Conservation (phyloP, 1,140 invertebrate species). For the Nephila pilipes region DNA sequence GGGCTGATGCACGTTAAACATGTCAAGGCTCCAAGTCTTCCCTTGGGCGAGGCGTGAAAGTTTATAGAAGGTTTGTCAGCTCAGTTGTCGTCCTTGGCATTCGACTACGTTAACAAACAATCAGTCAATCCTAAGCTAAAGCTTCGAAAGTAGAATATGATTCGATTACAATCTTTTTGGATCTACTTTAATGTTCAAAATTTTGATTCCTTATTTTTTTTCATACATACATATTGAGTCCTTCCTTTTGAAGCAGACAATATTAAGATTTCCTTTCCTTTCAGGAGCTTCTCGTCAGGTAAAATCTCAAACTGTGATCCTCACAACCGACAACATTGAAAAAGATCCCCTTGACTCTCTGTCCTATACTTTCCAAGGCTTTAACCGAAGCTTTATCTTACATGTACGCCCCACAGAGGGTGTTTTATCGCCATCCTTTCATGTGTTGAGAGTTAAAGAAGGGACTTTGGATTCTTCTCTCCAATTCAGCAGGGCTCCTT, state of each 20-base stretch:
- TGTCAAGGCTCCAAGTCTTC: too few species aligned
- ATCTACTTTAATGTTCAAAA: too few species aligned
- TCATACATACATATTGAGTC: too few species aligned
- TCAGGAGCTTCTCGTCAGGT: constrained; percentile 44
- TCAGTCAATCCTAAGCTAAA: too few species aligned
- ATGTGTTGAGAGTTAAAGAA: constrained; percentile 23
- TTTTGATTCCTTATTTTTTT: neutral
- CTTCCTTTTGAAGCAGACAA: neutral
- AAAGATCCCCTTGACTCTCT: neutral
- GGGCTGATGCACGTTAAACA: too few species aligned
- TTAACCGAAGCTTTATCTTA: constrained; percentile 46
- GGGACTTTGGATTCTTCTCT: constrained; percentile 35
- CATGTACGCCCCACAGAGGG: neutral
- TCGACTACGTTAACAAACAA: too few species aligned
- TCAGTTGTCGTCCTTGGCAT: too few species aligned
- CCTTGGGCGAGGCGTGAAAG: too few species aligned
- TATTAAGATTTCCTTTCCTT: neutral
- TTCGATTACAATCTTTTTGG: too few species aligned
- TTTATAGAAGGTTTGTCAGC: too few species aligned
- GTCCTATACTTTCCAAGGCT: constrained; percentile 46
- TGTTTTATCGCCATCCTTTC: constrained; percentile 37
- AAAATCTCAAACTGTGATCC: constrained; percentile 4
- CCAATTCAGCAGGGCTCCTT: neutral
- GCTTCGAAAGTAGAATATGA: too few species aligned
- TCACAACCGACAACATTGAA: neutral